Conservation (phyloP, 1,140 invertebrate species). For the Stegodyphus dumicola region DNA sequence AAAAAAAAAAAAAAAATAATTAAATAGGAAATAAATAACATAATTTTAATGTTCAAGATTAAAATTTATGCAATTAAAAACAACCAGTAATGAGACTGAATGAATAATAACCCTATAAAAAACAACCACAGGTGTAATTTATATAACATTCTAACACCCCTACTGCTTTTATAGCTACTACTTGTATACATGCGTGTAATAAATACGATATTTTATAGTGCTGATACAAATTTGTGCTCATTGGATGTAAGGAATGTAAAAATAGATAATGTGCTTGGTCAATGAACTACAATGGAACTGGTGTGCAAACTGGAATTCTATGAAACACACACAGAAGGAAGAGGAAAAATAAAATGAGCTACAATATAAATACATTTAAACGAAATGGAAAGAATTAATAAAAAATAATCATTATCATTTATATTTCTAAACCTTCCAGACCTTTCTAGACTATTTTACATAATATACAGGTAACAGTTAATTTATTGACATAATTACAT, state of each 20-base stretch:
- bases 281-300: slow-evolving; percentile 24
- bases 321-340: background rate
- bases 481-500: background rate
- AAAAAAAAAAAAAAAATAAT: no score
- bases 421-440: background rate
- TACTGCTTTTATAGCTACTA: slow-evolving; percentile 9
- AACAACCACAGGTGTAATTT: no score
- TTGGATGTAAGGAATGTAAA: slow-evolving; percentile 45
- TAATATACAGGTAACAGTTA: background rate
- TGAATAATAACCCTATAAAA: background rate
- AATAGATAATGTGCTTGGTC: slow-evolving; percentile 56
- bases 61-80: background rate
- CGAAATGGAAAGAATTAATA: background rate
- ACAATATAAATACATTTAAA: background rate
- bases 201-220: slow-evolving; percentile 21
- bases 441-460: background rate
- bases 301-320: slow-evolving; percentile 16
- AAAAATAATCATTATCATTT: no score
- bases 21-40: no score
- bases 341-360: background rate
- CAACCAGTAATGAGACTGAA: background rate
- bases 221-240: slow-evolving; percentile 47
- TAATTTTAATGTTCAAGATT: background rate
- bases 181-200: slow-evolving; percentile 22
- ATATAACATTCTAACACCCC: slow-evolving; percentile 5